These are phyloP conservation scores for Dolichopus griseipennis DNA, from an alignment of 2,888 invertebrate species.

Conservation along the genomic window DNA sequence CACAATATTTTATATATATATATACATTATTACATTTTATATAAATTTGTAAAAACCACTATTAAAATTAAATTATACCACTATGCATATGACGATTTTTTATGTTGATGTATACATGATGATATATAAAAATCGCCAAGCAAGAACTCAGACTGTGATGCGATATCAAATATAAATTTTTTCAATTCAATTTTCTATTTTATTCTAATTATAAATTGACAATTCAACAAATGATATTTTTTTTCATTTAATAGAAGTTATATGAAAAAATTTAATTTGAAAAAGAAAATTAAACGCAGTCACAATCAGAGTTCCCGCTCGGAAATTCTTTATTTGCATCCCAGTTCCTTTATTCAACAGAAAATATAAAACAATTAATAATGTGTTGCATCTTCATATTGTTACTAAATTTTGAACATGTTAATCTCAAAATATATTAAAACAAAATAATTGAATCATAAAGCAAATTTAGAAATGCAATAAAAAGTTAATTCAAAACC, in stretches of 20 bases:
- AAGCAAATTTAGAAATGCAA: no score
- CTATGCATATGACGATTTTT: neutral
- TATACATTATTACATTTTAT: neutral
- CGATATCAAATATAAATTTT: constrained; percentile 43
- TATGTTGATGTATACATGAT: constrained; percentile 37
- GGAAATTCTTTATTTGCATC: constrained; percentile 22
- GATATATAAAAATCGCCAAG: constrained; percentile 50
- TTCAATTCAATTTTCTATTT: constrained; percentile 9
- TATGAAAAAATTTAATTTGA: constrained; percentile 7
- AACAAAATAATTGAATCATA: no score
- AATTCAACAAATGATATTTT: no score
- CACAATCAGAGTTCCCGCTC: constrained; percentile 72
- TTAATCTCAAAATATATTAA: no score
- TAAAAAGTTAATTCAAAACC: no score
- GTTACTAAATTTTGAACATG: no score
- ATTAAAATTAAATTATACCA: neutral
- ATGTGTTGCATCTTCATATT: no score
- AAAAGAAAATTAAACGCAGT: constrained; percentile 52
- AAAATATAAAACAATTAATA: neutral
- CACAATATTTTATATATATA: neutral
- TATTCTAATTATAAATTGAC: neutral
- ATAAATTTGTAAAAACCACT: constrained; percentile 11
- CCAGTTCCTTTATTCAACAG: neutral
- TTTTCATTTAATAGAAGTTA: neutral
- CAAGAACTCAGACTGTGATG: constrained; percentile 97